phyloP scores from a whole-genome alignment of 2,113 vertebrate species.

The Brachirus orientalis region DNA sequence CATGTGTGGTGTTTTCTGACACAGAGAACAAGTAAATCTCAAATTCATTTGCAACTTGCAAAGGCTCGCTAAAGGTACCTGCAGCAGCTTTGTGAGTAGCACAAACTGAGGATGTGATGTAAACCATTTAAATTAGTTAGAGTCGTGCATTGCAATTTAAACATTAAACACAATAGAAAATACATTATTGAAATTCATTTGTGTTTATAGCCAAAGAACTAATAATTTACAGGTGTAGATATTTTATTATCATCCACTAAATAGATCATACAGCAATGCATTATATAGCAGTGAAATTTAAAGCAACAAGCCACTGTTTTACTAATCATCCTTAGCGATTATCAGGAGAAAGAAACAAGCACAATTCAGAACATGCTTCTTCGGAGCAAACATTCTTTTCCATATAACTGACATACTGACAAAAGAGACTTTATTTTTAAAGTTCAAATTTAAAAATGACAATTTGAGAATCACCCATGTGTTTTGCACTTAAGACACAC shows the following conservation, averaged over 20 bases:
- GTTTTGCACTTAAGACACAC: slow-evolving; percentile 7
- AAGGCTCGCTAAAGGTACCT: too few species aligned
- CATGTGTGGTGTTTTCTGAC: not conserved
- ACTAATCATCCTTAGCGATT: too few species aligned
- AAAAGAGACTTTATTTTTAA: too few species aligned
- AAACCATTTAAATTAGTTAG: not conserved
- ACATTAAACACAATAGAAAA: too few species aligned
- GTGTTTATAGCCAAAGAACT: not conserved
- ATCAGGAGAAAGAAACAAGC: too few species aligned
- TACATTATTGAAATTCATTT: not conserved
- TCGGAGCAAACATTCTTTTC: not conserved
- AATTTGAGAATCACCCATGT: not conserved
- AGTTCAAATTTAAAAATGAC: slow-evolving; percentile 11
- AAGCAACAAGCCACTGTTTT: not conserved
- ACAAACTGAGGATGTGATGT: not conserved
- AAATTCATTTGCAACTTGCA: too few species aligned
- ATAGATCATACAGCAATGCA: not conserved
- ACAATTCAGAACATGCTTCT: too few species aligned
- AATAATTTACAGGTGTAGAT: not conserved
- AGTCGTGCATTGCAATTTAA: too few species aligned
- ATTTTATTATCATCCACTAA: not conserved
- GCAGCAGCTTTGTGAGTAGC: not conserved
- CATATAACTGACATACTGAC: too few species aligned
- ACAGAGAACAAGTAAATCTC: not conserved
- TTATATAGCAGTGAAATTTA: not conserved